phyloP scores from a whole-genome alignment of 2,797 vertebrate species.

The Argya squamiceps region DNA sequence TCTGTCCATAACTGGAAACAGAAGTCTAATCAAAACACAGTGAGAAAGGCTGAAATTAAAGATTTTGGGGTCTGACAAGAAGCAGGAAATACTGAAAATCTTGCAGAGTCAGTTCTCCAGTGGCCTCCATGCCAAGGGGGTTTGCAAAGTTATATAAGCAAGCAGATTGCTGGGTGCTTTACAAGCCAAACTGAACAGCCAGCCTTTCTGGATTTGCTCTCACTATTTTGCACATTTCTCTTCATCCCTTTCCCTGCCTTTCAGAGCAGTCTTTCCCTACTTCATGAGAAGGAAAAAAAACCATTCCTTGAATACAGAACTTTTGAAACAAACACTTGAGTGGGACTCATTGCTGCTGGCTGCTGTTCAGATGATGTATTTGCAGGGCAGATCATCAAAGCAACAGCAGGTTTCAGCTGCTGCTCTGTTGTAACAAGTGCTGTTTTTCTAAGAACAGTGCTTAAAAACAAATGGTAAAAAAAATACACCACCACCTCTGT shows the following conservation, averaged over 20 bases:
- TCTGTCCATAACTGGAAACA: neutral
- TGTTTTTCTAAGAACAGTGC: neutral
- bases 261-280: neutral
- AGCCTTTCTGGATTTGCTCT: neutral
- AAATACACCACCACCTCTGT: neutral
- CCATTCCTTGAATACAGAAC: neutral
- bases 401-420: conserved; percentile 21
- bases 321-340: neutral
- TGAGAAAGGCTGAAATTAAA: conserved; percentile 28
- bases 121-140: neutral
- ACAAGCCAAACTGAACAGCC: neutral
- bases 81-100: conserved; percentile 9
- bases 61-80: conserved; percentile 1
- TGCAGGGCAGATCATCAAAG: conserved; percentile 51
- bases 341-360: conserved; percentile 24
- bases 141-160: neutral
- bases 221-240: neutral
- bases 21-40: neutral
- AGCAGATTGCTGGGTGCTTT: neutral
- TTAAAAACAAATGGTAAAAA: conserved; percentile 19
- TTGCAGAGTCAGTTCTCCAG: neutral
- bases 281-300: neutral
- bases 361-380: conserved; percentile 40
- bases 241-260: neutral
- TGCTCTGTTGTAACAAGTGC: neutral